phyloP scores from a whole-genome alignment of 2,888 invertebrate species.

The Aethes cnicana region DNA sequence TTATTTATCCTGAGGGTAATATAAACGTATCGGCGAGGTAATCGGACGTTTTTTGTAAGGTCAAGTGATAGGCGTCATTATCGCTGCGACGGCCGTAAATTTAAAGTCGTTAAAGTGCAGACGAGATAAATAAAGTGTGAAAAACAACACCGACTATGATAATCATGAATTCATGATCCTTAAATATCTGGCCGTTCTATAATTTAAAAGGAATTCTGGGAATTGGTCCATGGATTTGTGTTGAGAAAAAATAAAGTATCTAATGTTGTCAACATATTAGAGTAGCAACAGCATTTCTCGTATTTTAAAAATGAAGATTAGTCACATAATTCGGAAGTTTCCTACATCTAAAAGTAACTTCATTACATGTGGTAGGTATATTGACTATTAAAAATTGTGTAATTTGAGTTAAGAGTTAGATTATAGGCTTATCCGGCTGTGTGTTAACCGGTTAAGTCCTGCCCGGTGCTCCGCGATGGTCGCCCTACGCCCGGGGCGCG shows the following conservation, averaged over 20 bases:
- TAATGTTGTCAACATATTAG: too few relatives aligned
- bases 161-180: constrained; percentile 10
- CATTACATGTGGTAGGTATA: too few relatives aligned
- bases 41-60: constrained; percentile 27
- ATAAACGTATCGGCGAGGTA: constrained; percentile 21
- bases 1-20: constrained; percentile 23
- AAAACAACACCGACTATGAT: constrained; percentile 23
- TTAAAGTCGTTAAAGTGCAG: constrained; percentile 18
- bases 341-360: too few relatives aligned
- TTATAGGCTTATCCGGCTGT: neutral
- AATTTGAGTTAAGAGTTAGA: neutral
- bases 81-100: constrained; percentile 24
- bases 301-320: too few relatives aligned
- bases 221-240: constrained; percentile 3
- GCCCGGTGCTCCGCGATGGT: constrained; percentile 3
- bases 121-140: constrained; percentile 28
- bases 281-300: too few relatives aligned
- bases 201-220: constrained; percentile 1
- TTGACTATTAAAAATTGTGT: too few relatives aligned
- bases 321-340: too few relatives aligned
- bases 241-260: too few relatives aligned
- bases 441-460: neutral
- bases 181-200: constrained; percentile 5
- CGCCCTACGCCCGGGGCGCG: constrained; percentile 33
- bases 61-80: constrained; percentile 25